These are phyloP conservation scores for Xerus inauris DNA, from an alignment of 2,113 vertebrate species.

Conservation along the genomic window DNA sequence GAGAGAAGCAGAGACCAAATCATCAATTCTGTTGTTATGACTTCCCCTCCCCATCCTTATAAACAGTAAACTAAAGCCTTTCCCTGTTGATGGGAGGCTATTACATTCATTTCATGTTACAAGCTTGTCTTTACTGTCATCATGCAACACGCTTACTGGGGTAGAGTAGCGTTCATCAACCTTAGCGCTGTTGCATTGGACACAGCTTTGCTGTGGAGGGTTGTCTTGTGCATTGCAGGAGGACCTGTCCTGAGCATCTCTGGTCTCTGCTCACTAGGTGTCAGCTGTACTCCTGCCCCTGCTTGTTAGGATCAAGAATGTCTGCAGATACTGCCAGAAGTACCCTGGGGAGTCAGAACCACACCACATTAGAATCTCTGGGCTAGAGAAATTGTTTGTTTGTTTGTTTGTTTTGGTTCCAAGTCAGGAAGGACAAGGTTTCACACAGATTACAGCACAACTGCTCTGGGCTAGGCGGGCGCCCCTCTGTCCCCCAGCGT, in stretches of 20 bases:
- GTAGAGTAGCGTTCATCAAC: not conserved
- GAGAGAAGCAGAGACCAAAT: not conserved
- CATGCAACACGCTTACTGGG: not conserved
- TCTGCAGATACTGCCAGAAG: not conserved
- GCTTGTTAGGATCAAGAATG: not conserved
- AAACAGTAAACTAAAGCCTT: not conserved
- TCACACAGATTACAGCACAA: not conserved
- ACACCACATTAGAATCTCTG: not conserved
- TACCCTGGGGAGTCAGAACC: not conserved
- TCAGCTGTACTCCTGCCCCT: no score
- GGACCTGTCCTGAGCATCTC: not conserved
- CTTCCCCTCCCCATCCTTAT: not conserved
- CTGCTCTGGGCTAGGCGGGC: not conserved
- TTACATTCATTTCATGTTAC: not conserved
- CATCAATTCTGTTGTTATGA: not conserved
- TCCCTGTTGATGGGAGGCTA: not conserved
- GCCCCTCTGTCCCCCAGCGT: fast-evolving
- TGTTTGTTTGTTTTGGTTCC: not conserved
- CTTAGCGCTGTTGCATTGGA: not conserved
- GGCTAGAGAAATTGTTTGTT: not conserved
- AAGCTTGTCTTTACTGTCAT: not conserved
- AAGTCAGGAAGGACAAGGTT: not conserved
- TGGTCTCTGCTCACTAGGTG: not conserved
- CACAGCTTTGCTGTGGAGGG: not conserved
- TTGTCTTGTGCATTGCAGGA: not conserved